Conservation (phyloP, 1,140 invertebrate genomes). For the Camponotus pennsylvanicus region DNA sequence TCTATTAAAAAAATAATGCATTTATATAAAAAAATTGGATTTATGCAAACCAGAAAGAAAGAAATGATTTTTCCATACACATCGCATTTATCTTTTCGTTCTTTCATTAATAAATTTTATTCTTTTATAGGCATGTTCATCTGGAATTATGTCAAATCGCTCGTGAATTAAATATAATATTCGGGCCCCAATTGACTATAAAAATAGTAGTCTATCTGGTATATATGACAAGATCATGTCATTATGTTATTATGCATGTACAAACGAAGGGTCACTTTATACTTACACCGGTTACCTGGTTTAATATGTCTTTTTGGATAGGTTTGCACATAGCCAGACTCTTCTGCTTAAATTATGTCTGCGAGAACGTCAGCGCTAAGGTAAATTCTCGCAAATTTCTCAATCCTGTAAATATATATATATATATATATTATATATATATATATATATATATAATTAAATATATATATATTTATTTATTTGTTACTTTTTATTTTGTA, state of each 20-base stretch:
- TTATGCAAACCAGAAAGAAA: neutral
- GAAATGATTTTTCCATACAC: neutral
- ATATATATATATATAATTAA: no score
- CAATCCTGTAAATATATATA: no score
- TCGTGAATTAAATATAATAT: slow-evolving; percentile 28
- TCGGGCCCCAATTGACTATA: neutral
- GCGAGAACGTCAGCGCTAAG: slow-evolving; percentile 5
- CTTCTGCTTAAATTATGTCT: neutral
- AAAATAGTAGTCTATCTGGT: neutral
- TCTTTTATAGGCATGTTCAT: slow-evolving; percentile 35
- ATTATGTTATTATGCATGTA: neutral
- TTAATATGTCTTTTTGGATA: neutral
- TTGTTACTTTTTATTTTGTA: no score
- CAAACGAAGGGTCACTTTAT: neutral
- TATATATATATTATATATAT: no score
- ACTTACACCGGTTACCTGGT: neutral
- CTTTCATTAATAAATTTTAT: neutral
- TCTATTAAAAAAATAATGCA: neutral
- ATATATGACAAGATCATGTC: neutral
- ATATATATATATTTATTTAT: no score
- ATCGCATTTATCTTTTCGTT: neutral
- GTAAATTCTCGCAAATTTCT: neutral
- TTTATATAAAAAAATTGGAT: neutral
- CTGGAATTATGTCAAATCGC: slow-evolving; percentile 29
- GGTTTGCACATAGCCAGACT: neutral